Percentiles rank a stretch among this genome's conserved stretches.
phyloP scores from a whole-genome alignment of 2,888 invertebrate species.

The Hartigia nigra region DNA sequence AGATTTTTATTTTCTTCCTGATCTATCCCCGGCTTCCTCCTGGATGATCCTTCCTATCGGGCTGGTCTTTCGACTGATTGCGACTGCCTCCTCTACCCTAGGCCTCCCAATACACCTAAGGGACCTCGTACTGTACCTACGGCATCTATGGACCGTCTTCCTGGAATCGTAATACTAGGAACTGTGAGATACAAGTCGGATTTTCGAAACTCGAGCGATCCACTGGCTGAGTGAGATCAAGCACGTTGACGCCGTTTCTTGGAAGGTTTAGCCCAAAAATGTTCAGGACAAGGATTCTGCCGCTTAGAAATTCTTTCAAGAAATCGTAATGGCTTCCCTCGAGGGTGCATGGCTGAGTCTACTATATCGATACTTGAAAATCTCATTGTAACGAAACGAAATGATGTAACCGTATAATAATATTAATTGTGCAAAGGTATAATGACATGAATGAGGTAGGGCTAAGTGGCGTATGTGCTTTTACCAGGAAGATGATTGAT shows the following conservation, averaged over 20 bases:
- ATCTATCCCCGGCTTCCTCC: no score
- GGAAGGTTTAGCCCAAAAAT: not conserved
- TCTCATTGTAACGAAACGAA: not conserved
- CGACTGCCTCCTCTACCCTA: not conserved
- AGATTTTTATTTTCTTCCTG: no score
- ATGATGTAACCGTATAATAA: not conserved
- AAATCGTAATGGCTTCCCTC: not conserved
- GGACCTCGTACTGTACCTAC: not conserved
- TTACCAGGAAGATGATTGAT: conserved; percentile 55
- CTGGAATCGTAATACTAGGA: not conserved
- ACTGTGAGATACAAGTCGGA: not conserved
- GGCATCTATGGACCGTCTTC: not conserved
- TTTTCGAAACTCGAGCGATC: not conserved
- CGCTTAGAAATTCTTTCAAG: not conserved
- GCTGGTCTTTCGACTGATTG: not conserved
- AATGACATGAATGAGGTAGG: not conserved
- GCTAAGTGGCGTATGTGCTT: conserved; percentile 14
- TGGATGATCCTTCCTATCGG: not conserved
- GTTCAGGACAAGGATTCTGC: not conserved
- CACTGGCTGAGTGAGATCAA: not conserved
- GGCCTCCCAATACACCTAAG: not conserved
- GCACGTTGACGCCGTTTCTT: not conserved
- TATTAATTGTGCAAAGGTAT: not conserved
- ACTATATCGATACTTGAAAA: not conserved
- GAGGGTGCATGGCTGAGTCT: not conserved